Conservation (phyloP, 2,113 vertebrate species). For the Peromyscus californicus region DNA sequence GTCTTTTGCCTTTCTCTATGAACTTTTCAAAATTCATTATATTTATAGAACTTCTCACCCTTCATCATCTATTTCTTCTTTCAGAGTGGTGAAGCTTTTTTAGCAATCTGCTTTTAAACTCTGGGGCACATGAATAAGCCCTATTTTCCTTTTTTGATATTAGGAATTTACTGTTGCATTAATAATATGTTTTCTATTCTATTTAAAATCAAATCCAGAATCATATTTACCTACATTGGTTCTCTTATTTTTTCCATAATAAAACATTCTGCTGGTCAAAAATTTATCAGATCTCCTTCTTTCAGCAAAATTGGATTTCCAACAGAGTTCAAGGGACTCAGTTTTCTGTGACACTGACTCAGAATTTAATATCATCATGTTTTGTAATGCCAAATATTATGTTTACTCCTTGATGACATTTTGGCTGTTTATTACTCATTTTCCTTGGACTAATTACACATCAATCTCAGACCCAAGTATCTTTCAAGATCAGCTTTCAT, state of each 20-base stretch:
- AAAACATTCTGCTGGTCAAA: neutral
- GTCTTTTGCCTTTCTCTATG: conserved; percentile 69
- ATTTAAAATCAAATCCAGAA: conserved; percentile 53
- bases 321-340: conserved; percentile 48
- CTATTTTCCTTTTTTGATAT: conserved; percentile 41
- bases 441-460: neutral
- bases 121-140: conserved; percentile 25
- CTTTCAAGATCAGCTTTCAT: conserved; percentile 34
- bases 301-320: conserved; percentile 51
- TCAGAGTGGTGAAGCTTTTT: conserved; percentile 50
- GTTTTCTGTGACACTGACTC: neutral
- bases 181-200: conserved; percentile 47
- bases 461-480: neutral
- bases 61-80: conserved; percentile 60
- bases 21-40: conserved; percentile 68
- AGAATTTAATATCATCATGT: conserved; percentile 41
- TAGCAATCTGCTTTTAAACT: conserved; percentile 50
- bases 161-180: conserved; percentile 52
- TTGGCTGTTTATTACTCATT: conserved; percentile 38
- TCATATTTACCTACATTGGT: conserved; percentile 34
- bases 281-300: conserved; percentile 50
- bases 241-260: conserved; percentile 54
- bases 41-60: conserved; percentile 53
- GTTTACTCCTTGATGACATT: conserved; percentile 57
- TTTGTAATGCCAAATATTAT: conserved; percentile 35